Base-by-base conservation (phyloP, 1,140 invertebrate species). In the Lithobius niger region DNA sequence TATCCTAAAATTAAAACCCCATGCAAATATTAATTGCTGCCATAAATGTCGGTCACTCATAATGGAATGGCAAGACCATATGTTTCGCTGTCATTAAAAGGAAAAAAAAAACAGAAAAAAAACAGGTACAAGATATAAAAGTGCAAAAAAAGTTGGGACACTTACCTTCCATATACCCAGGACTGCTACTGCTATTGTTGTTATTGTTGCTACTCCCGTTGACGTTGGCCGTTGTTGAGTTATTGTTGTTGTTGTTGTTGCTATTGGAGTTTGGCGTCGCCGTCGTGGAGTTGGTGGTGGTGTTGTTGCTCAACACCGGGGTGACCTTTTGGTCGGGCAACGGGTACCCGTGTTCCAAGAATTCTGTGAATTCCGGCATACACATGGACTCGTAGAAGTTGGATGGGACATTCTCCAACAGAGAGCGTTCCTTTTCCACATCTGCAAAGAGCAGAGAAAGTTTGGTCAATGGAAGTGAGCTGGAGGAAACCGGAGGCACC, bases 381-480 rank as follows among this genome's bases (percentile, higher is more conserved):
- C 83, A 86, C 62, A 85, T 79, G 57, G 81, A 79, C 62, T 86
- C 83, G 74, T 85, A 87, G 62, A 85, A 76, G 67, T 77, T 81
- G 52, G 74, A 69, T 25, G 73, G 71, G 65, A 79, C 76, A 64
- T 82, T 82, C 66, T 82, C 81, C 66, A 79, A 69, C 40, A 79
- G 74, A 18, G 77, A 72, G 50, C 66, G 73, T 60, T 83, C 81
- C 61, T 79, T 76, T 67, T 82, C 80, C 25, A 82, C 78, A 66
- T 84, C 82, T 84, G 72, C 52, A 74, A 74, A 52, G 65, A 65
- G 64, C 67, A 66, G 63, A 57, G 52, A 54, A 42, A 56, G 36
- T 13, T 4, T n/a, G n/a, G n/a, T n/a, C n/a, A n/a, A n/a, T n/a
- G n/a, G n/a, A n/a, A n/a, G n/a, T n/a, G n/a, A n/a, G 18, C 10